phyloP scores from a whole-genome alignment of 2,888 invertebrate genomes.

The Campoplex capitator region DNA sequence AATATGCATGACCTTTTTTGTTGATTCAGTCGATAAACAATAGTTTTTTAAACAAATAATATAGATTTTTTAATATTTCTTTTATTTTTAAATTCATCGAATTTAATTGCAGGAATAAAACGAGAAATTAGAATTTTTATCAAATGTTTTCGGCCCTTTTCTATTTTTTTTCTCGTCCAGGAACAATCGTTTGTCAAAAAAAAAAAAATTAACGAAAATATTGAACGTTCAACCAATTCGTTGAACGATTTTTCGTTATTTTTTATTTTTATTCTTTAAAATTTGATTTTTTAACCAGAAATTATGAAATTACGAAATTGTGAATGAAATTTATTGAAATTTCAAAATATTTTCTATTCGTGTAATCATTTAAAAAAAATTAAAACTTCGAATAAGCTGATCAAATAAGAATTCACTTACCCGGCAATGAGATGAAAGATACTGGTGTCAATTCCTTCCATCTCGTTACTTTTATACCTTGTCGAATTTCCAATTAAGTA shows the following conservation, averaged over 20 bases:
- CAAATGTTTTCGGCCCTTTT: too few species aligned
- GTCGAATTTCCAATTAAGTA: conserved; percentile 73
- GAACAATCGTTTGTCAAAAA: too few species aligned
- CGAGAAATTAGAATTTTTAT: too few species aligned
- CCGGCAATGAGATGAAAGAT: conserved; percentile 32
- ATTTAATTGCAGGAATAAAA: too few species aligned
- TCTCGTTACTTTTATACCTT: conserved; percentile 74
- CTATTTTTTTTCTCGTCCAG: too few species aligned
- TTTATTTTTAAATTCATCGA: too few species aligned
- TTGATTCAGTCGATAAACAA: conserved; percentile 16
- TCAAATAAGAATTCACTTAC: conserved; percentile 18
- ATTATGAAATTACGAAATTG: background rate
- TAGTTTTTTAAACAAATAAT: background rate
- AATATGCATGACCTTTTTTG: conserved; percentile 14
- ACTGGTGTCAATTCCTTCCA: conserved; percentile 44
- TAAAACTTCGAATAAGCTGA: background rate
- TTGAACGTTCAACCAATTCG: too few species aligned
- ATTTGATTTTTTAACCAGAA: background rate
- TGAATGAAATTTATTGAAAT: background rate
- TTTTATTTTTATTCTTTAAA: too few species aligned
- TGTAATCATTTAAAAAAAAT: background rate
- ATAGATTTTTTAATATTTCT: background rate
- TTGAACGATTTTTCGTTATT: too few species aligned
- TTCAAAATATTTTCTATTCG: background rate
- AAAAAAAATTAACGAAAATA: too few species aligned